A percentile compares a stretch with the other conserved stretches of the same genome.
Evolutionary conservation across 2,797 vertebrate species (phyloP).

Genomic region (Sebastes jordani): DNA sequence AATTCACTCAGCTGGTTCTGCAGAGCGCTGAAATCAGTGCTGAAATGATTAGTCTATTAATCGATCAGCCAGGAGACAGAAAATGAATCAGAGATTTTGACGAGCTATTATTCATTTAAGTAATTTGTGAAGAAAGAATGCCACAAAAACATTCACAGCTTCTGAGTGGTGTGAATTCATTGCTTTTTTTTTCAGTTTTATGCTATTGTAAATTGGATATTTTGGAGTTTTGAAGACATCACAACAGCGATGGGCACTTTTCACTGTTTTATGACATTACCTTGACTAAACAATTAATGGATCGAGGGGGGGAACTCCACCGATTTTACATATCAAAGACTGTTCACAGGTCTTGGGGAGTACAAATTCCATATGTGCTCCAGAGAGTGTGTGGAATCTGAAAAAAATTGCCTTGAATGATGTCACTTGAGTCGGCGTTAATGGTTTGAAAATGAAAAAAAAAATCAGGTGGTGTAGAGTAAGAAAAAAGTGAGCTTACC

Average conservation of each 20-base stretch:
- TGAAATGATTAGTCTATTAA: conserved; percentile 4
- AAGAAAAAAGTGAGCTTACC: neutral
- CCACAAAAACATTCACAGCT: neutral
- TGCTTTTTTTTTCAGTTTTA: neutral
- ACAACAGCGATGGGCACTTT: neutral
- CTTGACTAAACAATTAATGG: neutral
- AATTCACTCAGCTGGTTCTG: neutral
- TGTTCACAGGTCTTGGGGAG: neutral
- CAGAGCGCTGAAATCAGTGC: neutral
- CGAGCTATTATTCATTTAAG: neutral
- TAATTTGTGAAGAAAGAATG: neutral
- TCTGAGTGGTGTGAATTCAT: neutral
- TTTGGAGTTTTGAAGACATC: neutral
- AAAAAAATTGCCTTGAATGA: neutral
- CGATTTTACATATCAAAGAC: neutral
- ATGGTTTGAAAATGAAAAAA: neutral
- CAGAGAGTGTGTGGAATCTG: neutral
- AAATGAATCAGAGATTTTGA: neutral
- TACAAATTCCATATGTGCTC: neutral
- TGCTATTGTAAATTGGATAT: neutral
- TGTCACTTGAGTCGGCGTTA: neutral
- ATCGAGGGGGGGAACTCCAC: neutral
- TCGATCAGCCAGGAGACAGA: neutral
- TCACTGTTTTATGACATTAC: neutral
- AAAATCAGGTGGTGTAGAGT: too few species aligned